Evolutionary conservation across 2,888 invertebrate genomes (phyloP).

Genomic region (Pherbina coryleti): DNA sequence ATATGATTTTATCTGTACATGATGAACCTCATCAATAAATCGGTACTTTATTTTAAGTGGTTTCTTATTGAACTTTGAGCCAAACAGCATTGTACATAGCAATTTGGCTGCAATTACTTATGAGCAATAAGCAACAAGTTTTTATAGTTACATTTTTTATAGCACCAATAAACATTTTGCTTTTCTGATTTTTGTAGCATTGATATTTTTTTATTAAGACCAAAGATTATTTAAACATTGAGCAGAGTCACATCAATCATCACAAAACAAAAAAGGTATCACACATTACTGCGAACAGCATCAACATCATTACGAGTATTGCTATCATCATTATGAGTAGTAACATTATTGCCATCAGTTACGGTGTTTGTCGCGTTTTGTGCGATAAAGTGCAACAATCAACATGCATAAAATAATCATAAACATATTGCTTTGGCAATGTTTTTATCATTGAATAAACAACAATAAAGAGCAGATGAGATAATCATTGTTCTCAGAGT

Average conservation of each 20-base stretch:
- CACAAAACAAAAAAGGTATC: not conserved
- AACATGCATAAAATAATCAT: constrained; percentile 7
- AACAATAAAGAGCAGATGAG: not conserved
- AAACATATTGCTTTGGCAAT: not conserved
- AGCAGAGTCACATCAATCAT: not conserved
- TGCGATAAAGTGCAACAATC: constrained; percentile 11
- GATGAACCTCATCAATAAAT: too few species aligned
- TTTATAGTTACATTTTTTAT: not conserved
- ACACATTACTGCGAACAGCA: not conserved
- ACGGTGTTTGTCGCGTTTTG: not conserved
- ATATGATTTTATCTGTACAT: too few species aligned
- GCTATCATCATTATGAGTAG: not conserved
- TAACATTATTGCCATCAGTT: not conserved
- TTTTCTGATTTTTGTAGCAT: not conserved
- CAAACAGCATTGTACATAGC: not conserved
- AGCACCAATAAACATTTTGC: not conserved
- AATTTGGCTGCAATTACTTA: not conserved
- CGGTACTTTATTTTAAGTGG: not conserved
- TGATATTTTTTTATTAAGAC: not conserved
- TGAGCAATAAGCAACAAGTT: not conserved
- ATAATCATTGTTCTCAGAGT: not conserved
- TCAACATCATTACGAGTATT: not conserved
- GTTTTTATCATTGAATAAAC: not conserved
- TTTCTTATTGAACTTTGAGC: not conserved
- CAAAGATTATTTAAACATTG: not conserved